Conservation (phyloP, 2,113 vertebrate species). For the human region DNA sequence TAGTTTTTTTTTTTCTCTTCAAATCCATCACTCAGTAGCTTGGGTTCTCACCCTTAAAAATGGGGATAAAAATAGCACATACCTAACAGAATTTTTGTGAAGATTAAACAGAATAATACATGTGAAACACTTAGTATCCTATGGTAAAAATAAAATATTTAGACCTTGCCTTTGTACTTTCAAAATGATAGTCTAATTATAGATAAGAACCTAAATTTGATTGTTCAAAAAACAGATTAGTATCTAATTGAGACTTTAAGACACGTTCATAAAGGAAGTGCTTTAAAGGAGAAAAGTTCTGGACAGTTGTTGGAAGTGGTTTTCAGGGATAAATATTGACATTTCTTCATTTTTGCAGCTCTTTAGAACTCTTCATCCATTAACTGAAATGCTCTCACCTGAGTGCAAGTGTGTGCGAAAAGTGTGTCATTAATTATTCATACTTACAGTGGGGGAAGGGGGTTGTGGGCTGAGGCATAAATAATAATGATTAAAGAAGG, state of each 20-base stretch:
- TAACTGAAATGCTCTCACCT: background rate
- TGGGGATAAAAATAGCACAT: background rate
- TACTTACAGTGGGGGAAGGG: background rate
- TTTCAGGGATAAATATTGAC: background rate
- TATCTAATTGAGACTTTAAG: slow-evolving; percentile 20
- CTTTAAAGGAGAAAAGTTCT: background rate
- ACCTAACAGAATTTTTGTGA: background rate
- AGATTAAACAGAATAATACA: background rate
- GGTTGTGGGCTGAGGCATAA: background rate
- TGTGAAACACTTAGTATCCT: background rate
- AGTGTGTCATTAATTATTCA: background rate
- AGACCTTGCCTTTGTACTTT: background rate
- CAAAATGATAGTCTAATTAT: background rate
- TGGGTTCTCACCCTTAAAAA: background rate
- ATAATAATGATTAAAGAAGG: background rate
- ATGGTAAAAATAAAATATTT: background rate
- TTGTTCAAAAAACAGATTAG: background rate
- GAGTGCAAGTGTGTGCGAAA: background rate
- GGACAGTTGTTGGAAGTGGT: background rate
- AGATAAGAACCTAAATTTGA: background rate
- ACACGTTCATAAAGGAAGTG: background rate
- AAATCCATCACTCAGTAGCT: background rate
- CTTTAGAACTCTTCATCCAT: background rate
- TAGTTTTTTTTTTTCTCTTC: background rate
- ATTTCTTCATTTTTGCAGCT: slow-evolving; percentile 14